Base-by-base conservation (phyloP, 2,113 vertebrate species). In the Nanorana parkeri region DNA sequence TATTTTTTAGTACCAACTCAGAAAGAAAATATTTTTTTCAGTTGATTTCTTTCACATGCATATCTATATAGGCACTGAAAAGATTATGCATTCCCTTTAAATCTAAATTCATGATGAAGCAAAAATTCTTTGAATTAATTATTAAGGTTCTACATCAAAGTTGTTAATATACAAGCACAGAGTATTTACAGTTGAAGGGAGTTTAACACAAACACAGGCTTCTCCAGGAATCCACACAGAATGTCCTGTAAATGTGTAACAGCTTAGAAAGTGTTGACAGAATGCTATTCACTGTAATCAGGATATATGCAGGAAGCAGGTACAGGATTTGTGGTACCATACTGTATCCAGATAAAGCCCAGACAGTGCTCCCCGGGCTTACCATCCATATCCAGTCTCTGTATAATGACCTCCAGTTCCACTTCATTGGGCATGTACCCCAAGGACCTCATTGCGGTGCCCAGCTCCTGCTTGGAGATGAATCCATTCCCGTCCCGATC, bases 351-450 rank as follows among this genome's bases (percentile, higher is more conserved):
- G 20, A 41, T 68, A 17, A 67, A 66, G 24, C 24, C 52, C 68
- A 56, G 16, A 66, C 19, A 36, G 17, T 58, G 26, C 61, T 36
- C 28, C 26, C 51, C 75, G 60, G 1, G 67, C 91, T 95, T 91
- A 98, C 96, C 96, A 0, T 97, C 96, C 96, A 97, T 98, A 91
- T 98, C 96, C 78, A 98, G 93, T 83, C 96, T 92, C 90, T 98
- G 96, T 88, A 98, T 98, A 90, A 98, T 98, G 83, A 97, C 96
- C 60, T 98, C 96, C 81, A 97, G 91, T 90, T 98, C 96, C 88
- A 97, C 96, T 87, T 98, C 96, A 0, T 98, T 98, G 86, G 96
- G 96, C 96, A 98, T 98, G 92, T 98, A 98, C 28, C 96, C 96
- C 87, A 98, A 89, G 3, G 96, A 98, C 54, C 96, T 94, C 96